Base-by-base conservation (phyloP, 2,888 invertebrate species). In the Eucriotettix oculatus region DNA sequence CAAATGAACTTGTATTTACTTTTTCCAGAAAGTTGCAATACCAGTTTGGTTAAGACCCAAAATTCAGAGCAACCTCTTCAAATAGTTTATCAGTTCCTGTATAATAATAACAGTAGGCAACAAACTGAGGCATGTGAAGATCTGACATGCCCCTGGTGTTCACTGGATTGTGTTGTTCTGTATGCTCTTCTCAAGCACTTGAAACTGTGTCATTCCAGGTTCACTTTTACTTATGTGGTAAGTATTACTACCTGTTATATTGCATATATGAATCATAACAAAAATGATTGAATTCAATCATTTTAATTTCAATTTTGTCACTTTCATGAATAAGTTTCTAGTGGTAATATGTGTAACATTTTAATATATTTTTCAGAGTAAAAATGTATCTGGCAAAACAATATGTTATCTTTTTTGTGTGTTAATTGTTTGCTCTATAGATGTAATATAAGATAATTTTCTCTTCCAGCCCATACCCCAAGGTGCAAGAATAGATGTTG, bases 61-160 rank as follows among this genome's bases (percentile, higher is more conserved):
- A 48, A 48, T 14, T 14, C 14, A 44, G 58, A 59, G 56, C 57
- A 41, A 42, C 60, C 83, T 40, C 80, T 86, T 66, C 87, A 90
- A 74, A 90, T 96, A 65, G 89, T 93, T 65, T 97, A 96, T 75
- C 95, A 96, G 76, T 97, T 97, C 76, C 81, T 94, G 66, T 95
- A 94, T 72, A 94, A 93, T 74, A 94, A 93, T 74, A 94, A 92
- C 72, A 91, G 90, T 54, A 79, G 94, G 55, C 96, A 96, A 71
- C 95, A 95, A 75, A 96, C 95, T 0, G 95, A 95, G 74, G 91
- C 93, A 11, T 87, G 92, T 64, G 90, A 91, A 69, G 93, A 95
- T 76, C 79, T 94, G 58, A 87, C 88, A 70, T 97, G 97, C 71
- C 96, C 97, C 1, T 97, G 96, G 96, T 97, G 97, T 72, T 88